Base-by-base conservation (phyloP, 1,140 invertebrate genomes). In the Onthophagus taurus region DNA sequence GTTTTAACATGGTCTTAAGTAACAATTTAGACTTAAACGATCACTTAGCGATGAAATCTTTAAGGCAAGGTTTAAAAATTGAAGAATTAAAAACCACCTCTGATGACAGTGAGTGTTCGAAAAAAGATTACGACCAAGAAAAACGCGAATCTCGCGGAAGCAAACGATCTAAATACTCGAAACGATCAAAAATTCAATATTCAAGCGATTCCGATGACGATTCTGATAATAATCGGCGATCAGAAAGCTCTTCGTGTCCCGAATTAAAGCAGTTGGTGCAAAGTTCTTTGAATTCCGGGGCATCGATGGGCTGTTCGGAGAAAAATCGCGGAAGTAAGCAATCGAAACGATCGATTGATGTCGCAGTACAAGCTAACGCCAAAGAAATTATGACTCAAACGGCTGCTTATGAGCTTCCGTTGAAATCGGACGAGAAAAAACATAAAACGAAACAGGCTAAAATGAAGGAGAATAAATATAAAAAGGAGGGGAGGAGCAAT, bases 371-470 rank as follows among this genome's bases (percentile, higher is more conserved):
- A 49, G 70, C 71, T 0, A 76, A 72, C 57, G 75, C 73, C 0
- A 68, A 72, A 46, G 77, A 79, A 58, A 75, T 79, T 21, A 69
- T 72, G 2, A 75, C 70, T 9, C 74, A 75, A 50, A 76, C 72
- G 34, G 69, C 4, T 57, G 48, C 48, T 23, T 23, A 50, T 8
- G 51, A 55, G 31, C 41, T 55, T 21, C 3, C 31, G 19, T 23
- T 18, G 1, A 18, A 50, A 47, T 23, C 39, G 19, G 30, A 41
- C 30, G 36, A 49, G 23, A 37, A 46, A 21, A 46, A 50, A 12
- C 45, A 51, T n/a, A 56, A 56, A 47, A 52, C 46, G 11, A 56
- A 56, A 38, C 41, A 51, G 29, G 21, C 42, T 9, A 55, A 53
- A 45, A 55, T 47, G 8, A 45, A 36, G 12, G 51, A 53, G 23